Conservation (phyloP, 1,140 invertebrate genomes). For the Pachypeltis micranthus region DNA sequence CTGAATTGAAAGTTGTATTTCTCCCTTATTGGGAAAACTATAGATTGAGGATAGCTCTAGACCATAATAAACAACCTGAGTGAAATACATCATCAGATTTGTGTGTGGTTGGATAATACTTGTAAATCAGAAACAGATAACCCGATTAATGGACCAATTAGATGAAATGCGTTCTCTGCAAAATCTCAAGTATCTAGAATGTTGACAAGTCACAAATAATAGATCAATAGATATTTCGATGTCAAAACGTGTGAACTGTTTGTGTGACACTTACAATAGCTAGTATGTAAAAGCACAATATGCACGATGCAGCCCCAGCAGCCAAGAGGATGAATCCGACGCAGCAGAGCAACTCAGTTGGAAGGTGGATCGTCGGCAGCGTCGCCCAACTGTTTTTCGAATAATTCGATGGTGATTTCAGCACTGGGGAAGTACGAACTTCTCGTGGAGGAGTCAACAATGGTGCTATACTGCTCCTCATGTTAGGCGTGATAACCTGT, state of each 20-base stretch:
- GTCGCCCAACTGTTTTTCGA: slow-evolving; percentile 14
- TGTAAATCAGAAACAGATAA: too few species aligned
- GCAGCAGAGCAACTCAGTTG: slow-evolving; percentile 19
- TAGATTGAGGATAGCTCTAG: too few species aligned
- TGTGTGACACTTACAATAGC: slow-evolving; percentile 14
- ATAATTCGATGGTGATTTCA: slow-evolving; percentile 10
- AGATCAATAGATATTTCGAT: too few species aligned
- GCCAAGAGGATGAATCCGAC: slow-evolving; percentile 19
- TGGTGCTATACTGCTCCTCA: slow-evolving; percentile 15
- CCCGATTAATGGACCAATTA: too few species aligned
- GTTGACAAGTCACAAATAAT: too few species aligned
- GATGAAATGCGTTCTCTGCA: too few species aligned
- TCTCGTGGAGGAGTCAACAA: slow-evolving; percentile 11
- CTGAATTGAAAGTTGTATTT: too few species aligned
- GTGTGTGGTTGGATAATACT: too few species aligned
- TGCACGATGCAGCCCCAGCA: slow-evolving; percentile 15
- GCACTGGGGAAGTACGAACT: not conserved
- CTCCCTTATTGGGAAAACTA: too few species aligned
- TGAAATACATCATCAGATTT: too few species aligned
- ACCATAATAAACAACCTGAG: too few species aligned
- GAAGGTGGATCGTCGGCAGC: slow-evolving; percentile 16
- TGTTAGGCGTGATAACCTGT: slow-evolving; percentile 17
- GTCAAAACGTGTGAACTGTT: not conserved
- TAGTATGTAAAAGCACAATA: slow-evolving; percentile 19
- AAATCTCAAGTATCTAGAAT: too few species aligned